Evolutionary conservation across 1,140 invertebrate species (phyloP).

Genomic region (Gonatopus flavifemur): DNA sequence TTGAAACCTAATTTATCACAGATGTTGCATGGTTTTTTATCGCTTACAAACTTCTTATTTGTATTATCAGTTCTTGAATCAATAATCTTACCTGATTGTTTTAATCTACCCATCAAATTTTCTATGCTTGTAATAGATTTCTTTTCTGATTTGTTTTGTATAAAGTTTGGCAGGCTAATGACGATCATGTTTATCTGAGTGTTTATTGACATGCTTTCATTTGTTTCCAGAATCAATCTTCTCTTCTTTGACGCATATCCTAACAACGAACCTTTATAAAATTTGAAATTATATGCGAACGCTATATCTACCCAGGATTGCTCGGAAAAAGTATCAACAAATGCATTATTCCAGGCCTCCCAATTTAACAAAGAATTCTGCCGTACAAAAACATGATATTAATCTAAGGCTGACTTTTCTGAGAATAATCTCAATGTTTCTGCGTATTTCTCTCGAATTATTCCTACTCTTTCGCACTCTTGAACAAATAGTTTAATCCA

Average conservation of each 20-base stretch:
- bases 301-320: background rate
- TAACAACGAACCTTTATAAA: constrained; percentile 3
- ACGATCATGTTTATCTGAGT: no score
- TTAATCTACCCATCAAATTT: no score
- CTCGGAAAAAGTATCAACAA: constrained; percentile 1
- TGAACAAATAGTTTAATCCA: background rate
- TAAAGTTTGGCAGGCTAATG: background rate
- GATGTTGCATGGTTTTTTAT: no score
- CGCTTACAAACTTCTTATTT: no score
- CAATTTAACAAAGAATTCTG: constrained; percentile 2
- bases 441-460: background rate
- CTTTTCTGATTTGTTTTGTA: no score
- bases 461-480: background rate
- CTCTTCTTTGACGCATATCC: constrained; percentile 9
- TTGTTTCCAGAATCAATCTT: constrained; percentile 1
- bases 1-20: no score
- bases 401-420: constrained; percentile 1
- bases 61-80: background rate
- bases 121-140: no score
- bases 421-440: constrained; percentile 3
- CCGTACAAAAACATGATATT: constrained; percentile 3
- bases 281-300: background rate
- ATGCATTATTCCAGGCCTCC: constrained; percentile 6
- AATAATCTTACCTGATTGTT: no score
- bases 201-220: background rate